phyloP scores from a whole-genome alignment of 92 coral and sea anemone species.

The Anthopleura xanthogrammica region DNA sequence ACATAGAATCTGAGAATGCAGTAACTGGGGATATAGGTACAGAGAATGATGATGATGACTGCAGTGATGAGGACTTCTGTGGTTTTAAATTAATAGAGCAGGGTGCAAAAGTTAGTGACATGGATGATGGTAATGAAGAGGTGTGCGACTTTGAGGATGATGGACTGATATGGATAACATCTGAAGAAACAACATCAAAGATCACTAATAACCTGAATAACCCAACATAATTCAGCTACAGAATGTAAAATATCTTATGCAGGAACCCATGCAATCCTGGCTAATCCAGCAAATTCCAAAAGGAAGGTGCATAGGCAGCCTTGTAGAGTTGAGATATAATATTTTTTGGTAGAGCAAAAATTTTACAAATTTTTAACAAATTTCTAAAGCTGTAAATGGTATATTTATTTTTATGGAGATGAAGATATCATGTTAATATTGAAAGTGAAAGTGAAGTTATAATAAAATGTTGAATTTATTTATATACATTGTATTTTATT shows the following conservation, averaged over 20 bases:
- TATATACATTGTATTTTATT: too few relatives aligned
- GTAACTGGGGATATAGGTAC: slow-evolving; percentile 1
- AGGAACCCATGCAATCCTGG: too few relatives aligned
- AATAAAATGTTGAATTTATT: too few relatives aligned
- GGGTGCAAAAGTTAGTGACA: background rate
- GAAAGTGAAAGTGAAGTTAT: too few relatives aligned
- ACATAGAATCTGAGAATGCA: background rate
- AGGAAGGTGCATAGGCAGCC: too few relatives aligned
- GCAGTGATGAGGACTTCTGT: background rate
- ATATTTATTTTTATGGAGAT: too few relatives aligned
- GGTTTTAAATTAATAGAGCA: background rate
- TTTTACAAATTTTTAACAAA: too few relatives aligned
- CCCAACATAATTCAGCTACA: background rate
- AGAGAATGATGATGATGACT: slow-evolving; percentile 46
- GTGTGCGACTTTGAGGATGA: slow-evolving; percentile 34
- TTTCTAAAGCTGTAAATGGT: too few relatives aligned
- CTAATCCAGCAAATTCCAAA: too few relatives aligned
- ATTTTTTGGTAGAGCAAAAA: too few relatives aligned
- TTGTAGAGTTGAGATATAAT: too few relatives aligned
- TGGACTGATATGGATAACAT: slow-evolving; percentile 50
- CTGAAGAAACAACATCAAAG: slow-evolving; percentile 2
- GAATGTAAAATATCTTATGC: background rate
- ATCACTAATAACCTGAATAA: background rate
- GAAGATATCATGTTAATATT: too few relatives aligned
- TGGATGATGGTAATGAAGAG: slow-evolving; percentile 26